phyloP scores from a whole-genome alignment of 2,113 vertebrate species.

The Pelmatolapia mariae region DNA sequence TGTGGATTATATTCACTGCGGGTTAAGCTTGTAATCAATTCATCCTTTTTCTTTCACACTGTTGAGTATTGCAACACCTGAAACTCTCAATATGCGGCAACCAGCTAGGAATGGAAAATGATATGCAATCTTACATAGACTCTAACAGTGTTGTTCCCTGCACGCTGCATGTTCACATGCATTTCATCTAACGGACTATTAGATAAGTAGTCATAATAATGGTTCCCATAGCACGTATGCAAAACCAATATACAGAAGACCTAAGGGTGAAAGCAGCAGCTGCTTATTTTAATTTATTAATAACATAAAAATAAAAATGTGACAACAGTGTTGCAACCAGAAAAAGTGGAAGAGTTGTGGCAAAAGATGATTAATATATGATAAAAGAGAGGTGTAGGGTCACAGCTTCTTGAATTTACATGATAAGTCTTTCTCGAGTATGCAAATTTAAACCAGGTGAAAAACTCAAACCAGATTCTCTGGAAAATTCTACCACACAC shows the following conservation, averaged over 20 bases:
- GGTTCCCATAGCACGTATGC: background rate
- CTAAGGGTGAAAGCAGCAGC: background rate
- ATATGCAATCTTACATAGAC: background rate
- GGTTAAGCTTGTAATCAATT: background rate
- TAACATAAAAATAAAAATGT: background rate
- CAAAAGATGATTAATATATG: background rate
- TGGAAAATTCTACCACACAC: background rate
- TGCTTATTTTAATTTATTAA: background rate
- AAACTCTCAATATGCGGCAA: background rate
- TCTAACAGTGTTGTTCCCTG: background rate
- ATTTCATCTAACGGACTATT: constrained; percentile 2
- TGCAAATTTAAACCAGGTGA: background rate
- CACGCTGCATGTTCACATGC: background rate
- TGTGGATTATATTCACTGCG: background rate
- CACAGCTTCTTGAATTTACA: background rate
- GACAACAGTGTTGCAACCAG: background rate
- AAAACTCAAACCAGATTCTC: background rate
- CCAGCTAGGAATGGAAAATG: background rate
- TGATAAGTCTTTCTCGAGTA: background rate
- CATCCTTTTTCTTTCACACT: background rate
- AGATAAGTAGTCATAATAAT: background rate
- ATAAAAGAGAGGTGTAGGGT: background rate
- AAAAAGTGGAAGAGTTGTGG: background rate
- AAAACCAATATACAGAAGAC: constrained; percentile 6
- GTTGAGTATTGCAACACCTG: constrained; percentile 2